Evolutionary conservation across 2,113 vertebrate genomes (phyloP).

Genomic region (Catharus fuscescens): DNA sequence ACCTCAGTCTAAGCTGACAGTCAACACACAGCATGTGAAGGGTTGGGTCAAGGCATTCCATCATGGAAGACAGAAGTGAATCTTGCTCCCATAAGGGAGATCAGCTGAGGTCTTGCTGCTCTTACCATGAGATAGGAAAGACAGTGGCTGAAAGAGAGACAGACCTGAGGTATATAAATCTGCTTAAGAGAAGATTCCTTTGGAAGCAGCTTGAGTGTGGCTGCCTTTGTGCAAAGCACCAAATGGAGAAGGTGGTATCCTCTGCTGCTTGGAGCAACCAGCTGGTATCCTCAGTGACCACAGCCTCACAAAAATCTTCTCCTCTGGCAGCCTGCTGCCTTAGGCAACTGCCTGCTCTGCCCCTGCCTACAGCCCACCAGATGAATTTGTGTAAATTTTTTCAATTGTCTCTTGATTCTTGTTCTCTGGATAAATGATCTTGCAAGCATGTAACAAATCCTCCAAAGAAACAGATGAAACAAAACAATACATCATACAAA

Average conservation of each 20-base stretch:
- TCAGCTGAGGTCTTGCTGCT: not conserved
- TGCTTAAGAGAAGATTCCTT: not conserved
- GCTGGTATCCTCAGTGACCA: not conserved
- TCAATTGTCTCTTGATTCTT: not conserved
- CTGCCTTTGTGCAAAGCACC: not conserved
- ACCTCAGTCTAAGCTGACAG: not conserved
- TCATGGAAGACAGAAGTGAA: not conserved
- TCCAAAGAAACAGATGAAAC: not conserved
- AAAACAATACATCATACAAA: not conserved
- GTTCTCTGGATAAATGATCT: not conserved
- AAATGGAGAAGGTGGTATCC: not conserved
- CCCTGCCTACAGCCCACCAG: not conserved
- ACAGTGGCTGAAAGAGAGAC: not conserved
- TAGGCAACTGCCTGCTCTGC: not conserved
- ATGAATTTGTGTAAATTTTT: not conserved
- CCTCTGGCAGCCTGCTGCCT: not conserved
- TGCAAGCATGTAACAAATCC: not conserved
- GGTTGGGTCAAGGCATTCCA: not conserved
- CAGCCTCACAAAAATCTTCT: not conserved
- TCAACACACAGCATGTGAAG: not conserved
- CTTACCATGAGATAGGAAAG: not conserved
- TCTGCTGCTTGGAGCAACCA: not conserved
- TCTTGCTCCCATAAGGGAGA: not conserved
- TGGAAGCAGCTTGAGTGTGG: not conserved
- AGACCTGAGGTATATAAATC: not conserved